Evolutionary conservation across 2,888 invertebrate species (phyloP).

Genomic region (Acanthosoma haemorrhoidale): DNA sequence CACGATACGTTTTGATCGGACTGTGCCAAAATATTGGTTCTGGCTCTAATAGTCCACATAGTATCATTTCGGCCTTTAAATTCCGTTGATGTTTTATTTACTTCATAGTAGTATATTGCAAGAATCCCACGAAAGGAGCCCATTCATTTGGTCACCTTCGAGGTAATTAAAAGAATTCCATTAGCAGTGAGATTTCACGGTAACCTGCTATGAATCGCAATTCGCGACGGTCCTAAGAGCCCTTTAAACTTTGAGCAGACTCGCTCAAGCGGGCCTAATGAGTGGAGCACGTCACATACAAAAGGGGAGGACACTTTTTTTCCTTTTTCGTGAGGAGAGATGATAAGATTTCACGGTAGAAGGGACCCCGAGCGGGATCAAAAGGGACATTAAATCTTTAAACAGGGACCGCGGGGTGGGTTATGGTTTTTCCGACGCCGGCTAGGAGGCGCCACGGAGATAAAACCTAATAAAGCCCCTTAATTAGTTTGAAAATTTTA

Average conservation of each 20-base stretch:
- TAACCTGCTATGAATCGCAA: not conserved
- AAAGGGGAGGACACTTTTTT: conserved; percentile 9
- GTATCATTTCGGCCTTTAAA: too few species aligned
- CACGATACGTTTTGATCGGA: too few species aligned
- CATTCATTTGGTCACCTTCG: too few species aligned
- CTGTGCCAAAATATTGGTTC: too few species aligned
- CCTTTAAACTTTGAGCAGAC: conserved; percentile 5
- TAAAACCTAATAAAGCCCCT: conserved; percentile 13
- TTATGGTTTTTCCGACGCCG: not conserved
- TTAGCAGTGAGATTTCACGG: not conserved
- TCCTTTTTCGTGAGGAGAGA: not conserved
- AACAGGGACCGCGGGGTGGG: not conserved
- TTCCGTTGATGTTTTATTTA: too few species aligned
- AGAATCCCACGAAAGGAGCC: too few species aligned
- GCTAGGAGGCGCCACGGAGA: conserved; percentile 7
- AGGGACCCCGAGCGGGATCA: not conserved
- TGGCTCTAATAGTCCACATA: too few species aligned
- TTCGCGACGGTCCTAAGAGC: not conserved
- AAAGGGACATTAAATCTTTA: conserved; percentile 5
- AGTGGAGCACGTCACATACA: not conserved
- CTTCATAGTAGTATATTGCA: too few species aligned
- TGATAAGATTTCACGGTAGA: not conserved
- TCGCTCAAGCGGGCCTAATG: not conserved
- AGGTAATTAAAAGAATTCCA: not conserved
- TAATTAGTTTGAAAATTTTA: conserved; percentile 14